Evolutionary conservation across 1,140 invertebrate species (phyloP), one percentile per base, ranked within the genome.

Genomic region (Leptonema lineaticorne): DNA sequence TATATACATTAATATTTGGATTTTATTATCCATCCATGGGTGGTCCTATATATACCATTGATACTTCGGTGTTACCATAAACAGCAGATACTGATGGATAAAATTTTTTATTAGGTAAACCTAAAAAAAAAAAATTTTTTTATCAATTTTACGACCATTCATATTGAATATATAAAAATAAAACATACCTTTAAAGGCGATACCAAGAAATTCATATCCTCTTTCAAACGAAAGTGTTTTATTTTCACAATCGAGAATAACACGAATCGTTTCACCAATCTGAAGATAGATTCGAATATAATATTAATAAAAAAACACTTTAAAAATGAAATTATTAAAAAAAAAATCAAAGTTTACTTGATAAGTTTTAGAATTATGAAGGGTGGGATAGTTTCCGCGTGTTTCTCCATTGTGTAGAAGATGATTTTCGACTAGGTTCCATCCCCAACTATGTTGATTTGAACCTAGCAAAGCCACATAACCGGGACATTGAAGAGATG

Each of bases 21-120:
- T n/a, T n/a, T 53, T 82, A 82, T 90, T 90, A 96, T 77, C 96
- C 96, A 88, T 97, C 95, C 74, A 96, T 79, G 18, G 96, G 96
- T 53, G 90, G 89, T 68, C 96, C 97, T 72, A 97, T 82, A 81
- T 99, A 99, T n/a, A 98, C 93, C 96, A 99, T 98, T 24, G 96
- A 97, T n/a, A 99, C 95, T 87, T 99, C 97, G 28, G 96, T 98
- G 79, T 99, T 98, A 69, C 96, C 97, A 86, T 98, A 99, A 29
- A 99, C 97, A 60, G 96, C 96, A 65, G 96, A 98, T 67, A 98
- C 93, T 68, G 96, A 93, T 66, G 97, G 97, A 81, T 94, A 99
- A 58, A 99, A 82, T 81, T 89, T 93, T 80, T 94, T 95, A 77
- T 94, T 92, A 70, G 95, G 96, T 77, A 98, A 86, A 70, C 94